A percentile compares a stretch with the other conserved stretches of the same genome.
These are phyloP conservation scores for Oophaga pumilio DNA, from an alignment of 2,113 vertebrate species.

Conservation along the genomic window DNA sequence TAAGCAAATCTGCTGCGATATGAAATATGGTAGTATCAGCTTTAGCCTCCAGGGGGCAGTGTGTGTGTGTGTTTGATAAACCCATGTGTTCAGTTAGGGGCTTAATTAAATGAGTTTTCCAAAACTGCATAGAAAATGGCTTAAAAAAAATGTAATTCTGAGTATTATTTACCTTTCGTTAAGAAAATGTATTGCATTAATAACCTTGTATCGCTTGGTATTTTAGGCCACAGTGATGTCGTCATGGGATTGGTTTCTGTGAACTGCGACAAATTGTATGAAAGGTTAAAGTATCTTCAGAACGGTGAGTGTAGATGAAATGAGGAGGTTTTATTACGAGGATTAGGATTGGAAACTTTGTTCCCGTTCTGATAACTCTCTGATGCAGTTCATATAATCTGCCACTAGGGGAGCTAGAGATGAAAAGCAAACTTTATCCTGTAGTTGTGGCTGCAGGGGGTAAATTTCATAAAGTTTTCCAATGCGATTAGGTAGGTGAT, in stretches of 20 bases:
- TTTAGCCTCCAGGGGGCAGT: neutral
- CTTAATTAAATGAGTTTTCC: neutral
- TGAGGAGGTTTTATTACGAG: too few species aligned
- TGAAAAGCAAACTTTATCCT: neutral
- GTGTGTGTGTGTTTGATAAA: neutral
- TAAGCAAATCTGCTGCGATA: slow-evolving; percentile 65
- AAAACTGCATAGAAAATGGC: neutral
- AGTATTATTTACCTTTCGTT: too few species aligned
- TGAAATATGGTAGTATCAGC: neutral
- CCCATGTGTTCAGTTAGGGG: neutral
- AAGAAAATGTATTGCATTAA: neutral
- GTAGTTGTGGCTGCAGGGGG: too few species aligned
- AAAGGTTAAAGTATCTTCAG: slow-evolving; percentile 86
- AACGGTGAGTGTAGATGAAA: slow-evolving; percentile 75
- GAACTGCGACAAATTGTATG: slow-evolving; percentile 75
- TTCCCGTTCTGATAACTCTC: neutral
- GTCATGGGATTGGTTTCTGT: slow-evolving; percentile 90
- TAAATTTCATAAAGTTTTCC: too few species aligned
- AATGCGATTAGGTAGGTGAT: too few species aligned
- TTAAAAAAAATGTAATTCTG: too few species aligned
- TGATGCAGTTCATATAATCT: neutral
- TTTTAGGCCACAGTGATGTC: slow-evolving; percentile 89
- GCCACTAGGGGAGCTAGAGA: neutral
- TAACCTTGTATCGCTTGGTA: neutral
- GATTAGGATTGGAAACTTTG: too few species aligned